Base-by-base conservation (phyloP, 2,888 invertebrate species). In the Drosophila anomelani region DNA sequence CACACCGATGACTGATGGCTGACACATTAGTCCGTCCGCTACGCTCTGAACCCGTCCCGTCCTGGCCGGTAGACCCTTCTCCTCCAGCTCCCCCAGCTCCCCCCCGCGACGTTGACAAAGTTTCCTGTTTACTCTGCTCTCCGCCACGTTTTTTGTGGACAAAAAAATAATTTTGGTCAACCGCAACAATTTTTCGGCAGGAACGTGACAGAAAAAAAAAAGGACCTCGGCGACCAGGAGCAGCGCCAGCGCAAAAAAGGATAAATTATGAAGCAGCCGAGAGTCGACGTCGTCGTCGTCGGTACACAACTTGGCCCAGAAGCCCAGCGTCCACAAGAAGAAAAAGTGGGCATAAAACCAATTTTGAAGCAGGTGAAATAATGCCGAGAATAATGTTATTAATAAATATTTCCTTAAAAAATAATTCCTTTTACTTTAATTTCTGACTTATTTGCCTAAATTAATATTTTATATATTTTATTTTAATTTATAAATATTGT, bases 171-270 rank as follows among this genome's bases (percentile, higher is more conserved):
- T 81, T 88, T 78, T 76, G 88, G 89, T 89, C 75, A 76, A 61
- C 90, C 90, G 70, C 87, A 88, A 81, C 83, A 81, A 88, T 90
- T 81, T 88, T 78, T 72, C 70, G 72, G 64, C 64, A 75, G 51
- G 58, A 61, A 80, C 72, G 76, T 81, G 74, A 58, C 63, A 62
- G 56, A 72, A 53, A 53, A 20, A 20, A 53, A 34, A 63, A 63
- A 39, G 66, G 66, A 44, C 32, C 43, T 53, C 49, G 44, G 56
- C 39, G 41, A 29, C 43, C 41, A 26, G 26, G 26, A 26, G 26
- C 26, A 26, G 4, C 26, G 26, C 26, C 26, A 61, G 34, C 57
- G 20, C 34, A 76, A 74, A 81, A 75, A 79, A 23, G 81, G 67
- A 75, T 76, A 87, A 80, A 76, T 79, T 80, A 68, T 80, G 64